Evolutionary conservation across 1,140 invertebrate species (phyloP).

Genomic region (Drosophila nigrodunni): DNA sequence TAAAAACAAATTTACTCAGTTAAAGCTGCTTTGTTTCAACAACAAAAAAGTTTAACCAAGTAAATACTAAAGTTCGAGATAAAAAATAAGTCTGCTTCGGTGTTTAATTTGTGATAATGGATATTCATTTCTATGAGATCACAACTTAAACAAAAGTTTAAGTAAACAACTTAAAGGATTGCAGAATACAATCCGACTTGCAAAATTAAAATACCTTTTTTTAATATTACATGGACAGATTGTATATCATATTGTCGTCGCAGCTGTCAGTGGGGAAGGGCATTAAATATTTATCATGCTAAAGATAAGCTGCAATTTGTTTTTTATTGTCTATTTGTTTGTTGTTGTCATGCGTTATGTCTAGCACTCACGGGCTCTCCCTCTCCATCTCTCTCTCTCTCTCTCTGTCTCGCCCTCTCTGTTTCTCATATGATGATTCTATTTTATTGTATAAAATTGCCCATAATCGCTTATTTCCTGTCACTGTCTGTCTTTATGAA

Average conservation of each 20-base stretch:
- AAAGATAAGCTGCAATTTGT: slow-evolving; percentile 4
- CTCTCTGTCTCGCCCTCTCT: slow-evolving; percentile 18
- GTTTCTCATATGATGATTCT: slow-evolving; percentile 20
- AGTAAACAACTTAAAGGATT: too few species aligned
- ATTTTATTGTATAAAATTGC: slow-evolving; percentile 48
- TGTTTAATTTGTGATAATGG: not conserved
- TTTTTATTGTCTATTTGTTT: slow-evolving; percentile 17
- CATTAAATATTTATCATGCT: slow-evolving; percentile 12
- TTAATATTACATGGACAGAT: not conserved
- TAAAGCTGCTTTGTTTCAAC: too few species aligned
- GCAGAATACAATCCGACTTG: too few species aligned
- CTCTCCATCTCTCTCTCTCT: not conserved
- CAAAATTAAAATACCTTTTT: too few species aligned
- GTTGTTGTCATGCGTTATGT: slow-evolving; percentile 32
- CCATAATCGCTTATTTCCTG: slow-evolving; percentile 69
- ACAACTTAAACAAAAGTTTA: not conserved
- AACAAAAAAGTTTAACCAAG: too few species aligned
- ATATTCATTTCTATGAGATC: not conserved
- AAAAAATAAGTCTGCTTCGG: not conserved
- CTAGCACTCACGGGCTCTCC: not conserved
- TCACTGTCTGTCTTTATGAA: slow-evolving; percentile 37
- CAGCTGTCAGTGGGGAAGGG: slow-evolving; percentile 12
- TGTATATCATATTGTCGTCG: slow-evolving; percentile 7
- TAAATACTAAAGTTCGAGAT: not conserved
- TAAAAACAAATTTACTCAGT: too few species aligned